Conservation (phyloP, 1,140 invertebrate genomes). For the Bombyx mandarina region DNA sequence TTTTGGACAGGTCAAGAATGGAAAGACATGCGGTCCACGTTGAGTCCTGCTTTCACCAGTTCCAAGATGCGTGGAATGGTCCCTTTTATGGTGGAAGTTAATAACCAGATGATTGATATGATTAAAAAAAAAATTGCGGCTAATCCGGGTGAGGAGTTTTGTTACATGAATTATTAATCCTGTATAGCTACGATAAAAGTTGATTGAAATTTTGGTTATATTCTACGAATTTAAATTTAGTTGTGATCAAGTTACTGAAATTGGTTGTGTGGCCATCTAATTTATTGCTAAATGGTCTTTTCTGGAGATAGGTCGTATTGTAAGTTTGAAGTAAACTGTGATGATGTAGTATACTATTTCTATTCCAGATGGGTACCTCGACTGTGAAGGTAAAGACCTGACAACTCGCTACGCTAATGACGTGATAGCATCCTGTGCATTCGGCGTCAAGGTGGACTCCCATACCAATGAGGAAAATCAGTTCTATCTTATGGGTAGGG, state of each 20-base stretch:
- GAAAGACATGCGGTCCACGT: constrained; percentile 34
- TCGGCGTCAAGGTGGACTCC: constrained; percentile 57
- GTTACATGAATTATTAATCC: no score
- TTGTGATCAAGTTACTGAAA: no score
- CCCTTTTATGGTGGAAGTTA: constrained; percentile 45
- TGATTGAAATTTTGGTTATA: no score
- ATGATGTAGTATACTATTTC: constrained; percentile 3
- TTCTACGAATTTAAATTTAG: no score
- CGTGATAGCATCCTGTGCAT: constrained; percentile 58
- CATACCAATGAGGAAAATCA: constrained; percentile 51
- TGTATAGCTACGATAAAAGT: no score
- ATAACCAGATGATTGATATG: constrained; percentile 25
- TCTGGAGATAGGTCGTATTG: background rate
- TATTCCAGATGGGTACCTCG: constrained; percentile 22
- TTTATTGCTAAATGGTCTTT: background rate
- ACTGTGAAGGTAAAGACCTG: constrained; percentile 67
- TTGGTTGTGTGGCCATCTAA: no score
- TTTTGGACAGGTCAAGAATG: constrained; percentile 66
- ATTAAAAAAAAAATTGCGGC: constrained; percentile 21
- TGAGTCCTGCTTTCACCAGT: constrained; percentile 71
- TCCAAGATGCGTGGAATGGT: constrained; percentile 69
- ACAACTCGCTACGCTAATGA: constrained; percentile 72
- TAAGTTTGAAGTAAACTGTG: background rate
- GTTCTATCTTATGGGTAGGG: constrained; percentile 11
- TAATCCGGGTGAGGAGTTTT: constrained; percentile 12